These are phyloP conservation scores for Calephelis nemesis DNA, from an alignment of 1,140 invertebrate genomes.

Conservation along the genomic window DNA sequence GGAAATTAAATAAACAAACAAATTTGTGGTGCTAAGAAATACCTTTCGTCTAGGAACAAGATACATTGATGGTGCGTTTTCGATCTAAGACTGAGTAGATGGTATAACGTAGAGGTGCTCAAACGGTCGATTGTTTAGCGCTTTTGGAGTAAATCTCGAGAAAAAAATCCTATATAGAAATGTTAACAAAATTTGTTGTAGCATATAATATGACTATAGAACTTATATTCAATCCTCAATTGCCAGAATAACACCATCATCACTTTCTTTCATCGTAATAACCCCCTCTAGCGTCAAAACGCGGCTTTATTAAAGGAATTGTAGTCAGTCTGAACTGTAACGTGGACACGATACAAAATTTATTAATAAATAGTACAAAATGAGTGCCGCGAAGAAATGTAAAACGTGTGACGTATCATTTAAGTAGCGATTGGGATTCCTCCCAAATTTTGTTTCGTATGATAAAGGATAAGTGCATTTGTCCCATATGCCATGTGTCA, in stretches of 20 bases:
- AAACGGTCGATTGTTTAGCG: too few species aligned
- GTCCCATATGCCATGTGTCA: not conserved
- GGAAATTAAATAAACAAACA: too few species aligned
- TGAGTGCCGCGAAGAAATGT: not conserved
- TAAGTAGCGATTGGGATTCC: not conserved
- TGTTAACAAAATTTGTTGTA: not conserved
- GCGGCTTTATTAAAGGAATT: constrained; percentile 1
- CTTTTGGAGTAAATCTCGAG: too few species aligned
- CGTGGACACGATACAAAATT: not conserved
- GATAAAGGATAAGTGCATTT: too few species aligned
- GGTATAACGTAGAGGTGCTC: too few species aligned
- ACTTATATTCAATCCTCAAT: not conserved
- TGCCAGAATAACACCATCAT: not conserved
- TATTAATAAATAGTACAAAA: not conserved
- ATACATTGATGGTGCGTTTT: too few species aligned
- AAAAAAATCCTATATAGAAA: too few species aligned
- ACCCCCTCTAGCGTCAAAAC: not conserved
- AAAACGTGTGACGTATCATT: not conserved
- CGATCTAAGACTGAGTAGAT: too few species aligned
- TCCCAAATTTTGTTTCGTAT: too few species aligned
- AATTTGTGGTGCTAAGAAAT: too few species aligned
- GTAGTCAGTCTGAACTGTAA: not conserved
- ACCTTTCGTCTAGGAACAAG: too few species aligned
- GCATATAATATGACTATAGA: not conserved
- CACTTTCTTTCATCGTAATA: not conserved